Conservation (phyloP, 2,797 vertebrate genomes). For the Novumbra hubbsi region DNA sequence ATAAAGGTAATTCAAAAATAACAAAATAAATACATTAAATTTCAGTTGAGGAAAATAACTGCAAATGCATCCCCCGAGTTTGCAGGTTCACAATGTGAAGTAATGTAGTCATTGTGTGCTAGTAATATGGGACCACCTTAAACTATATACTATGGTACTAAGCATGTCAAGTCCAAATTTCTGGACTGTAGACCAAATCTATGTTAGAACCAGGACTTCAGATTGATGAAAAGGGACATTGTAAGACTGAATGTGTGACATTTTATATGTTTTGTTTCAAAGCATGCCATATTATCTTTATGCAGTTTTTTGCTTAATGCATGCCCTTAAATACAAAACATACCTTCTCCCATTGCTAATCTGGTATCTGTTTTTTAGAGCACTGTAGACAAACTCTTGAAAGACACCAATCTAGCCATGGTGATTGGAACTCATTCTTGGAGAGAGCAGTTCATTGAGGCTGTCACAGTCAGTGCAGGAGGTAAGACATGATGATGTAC, state of each 20-base stretch:
- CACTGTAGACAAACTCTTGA: constrained; percentile 90
- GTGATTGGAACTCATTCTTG: constrained; percentile 90
- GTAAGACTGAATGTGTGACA: neutral
- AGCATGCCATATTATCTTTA: neutral
- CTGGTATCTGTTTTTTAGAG: constrained; percentile 67
- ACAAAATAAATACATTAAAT: too few relatives aligned
- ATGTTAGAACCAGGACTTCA: neutral
- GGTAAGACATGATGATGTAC: constrained; percentile 61
- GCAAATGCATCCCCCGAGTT: too few relatives aligned
- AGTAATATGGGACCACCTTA: too few relatives aligned
- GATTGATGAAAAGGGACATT: neutral
- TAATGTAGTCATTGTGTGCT: too few relatives aligned
- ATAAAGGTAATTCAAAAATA: too few relatives aligned
- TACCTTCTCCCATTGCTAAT: constrained; percentile 9
- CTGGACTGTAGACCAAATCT: neutral
- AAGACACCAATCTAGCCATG: constrained; percentile 86
- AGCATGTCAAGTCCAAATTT: too few relatives aligned
- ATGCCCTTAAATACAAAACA: neutral
- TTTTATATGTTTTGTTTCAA: neutral
- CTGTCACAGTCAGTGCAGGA: constrained; percentile 90
- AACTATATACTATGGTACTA: too few relatives aligned
- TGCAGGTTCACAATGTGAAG: too few relatives aligned
- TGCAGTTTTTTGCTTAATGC: neutral
- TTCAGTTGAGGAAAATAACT: too few relatives aligned
- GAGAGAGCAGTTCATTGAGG: constrained; percentile 90